Evolutionary conservation across 1,140 invertebrate species (phyloP).

Genomic region (Diachasmimorpha longicaudata): DNA sequence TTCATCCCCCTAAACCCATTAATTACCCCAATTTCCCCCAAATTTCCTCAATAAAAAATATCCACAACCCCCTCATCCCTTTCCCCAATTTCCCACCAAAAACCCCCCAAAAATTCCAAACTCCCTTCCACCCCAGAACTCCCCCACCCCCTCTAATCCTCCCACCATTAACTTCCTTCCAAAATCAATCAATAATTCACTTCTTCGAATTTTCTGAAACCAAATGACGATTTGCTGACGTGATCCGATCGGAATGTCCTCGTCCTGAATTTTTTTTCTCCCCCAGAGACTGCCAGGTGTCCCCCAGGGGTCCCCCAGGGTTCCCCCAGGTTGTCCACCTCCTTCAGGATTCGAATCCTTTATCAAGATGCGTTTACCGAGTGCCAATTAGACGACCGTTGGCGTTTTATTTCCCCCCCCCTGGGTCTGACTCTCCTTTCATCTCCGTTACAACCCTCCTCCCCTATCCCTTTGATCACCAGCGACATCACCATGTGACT

Average conservation of each 20-base stretch:
- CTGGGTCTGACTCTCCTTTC: conserved; percentile 6
- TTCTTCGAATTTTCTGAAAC: too few relatives aligned
- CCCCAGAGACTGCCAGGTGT: conserved; percentile 34
- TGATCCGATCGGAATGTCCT: conserved; percentile 1
- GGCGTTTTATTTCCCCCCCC: conserved; percentile 37
- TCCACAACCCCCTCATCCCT: too few relatives aligned
- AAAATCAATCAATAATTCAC: too few relatives aligned
- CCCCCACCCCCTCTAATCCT: too few relatives aligned
- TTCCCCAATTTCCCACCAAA: too few relatives aligned
- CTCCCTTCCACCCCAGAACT: too few relatives aligned
- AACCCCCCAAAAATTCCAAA: too few relatives aligned
- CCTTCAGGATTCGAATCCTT: background rate
- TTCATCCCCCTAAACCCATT: too few relatives aligned
- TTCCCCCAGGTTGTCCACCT: conserved; percentile 15
- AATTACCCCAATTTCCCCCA: too few relatives aligned
- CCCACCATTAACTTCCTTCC: too few relatives aligned
- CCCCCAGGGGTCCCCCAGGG: conserved; percentile 31
- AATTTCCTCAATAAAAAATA: too few relatives aligned
- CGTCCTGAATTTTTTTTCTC: conserved; percentile 15
- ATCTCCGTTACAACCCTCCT: background rate
- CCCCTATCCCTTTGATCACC: conserved; percentile 11
- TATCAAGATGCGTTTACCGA: conserved; percentile 38
- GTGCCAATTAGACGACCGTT: conserved; percentile 52
- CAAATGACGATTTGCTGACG: background rate
- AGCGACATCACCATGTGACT: background rate